A percentile compares a stretch with the other conserved stretches of the same genome.
Evolutionary conservation across 1,140 invertebrate species (phyloP).

Genomic region (Zaprionus gabonicus): DNA sequence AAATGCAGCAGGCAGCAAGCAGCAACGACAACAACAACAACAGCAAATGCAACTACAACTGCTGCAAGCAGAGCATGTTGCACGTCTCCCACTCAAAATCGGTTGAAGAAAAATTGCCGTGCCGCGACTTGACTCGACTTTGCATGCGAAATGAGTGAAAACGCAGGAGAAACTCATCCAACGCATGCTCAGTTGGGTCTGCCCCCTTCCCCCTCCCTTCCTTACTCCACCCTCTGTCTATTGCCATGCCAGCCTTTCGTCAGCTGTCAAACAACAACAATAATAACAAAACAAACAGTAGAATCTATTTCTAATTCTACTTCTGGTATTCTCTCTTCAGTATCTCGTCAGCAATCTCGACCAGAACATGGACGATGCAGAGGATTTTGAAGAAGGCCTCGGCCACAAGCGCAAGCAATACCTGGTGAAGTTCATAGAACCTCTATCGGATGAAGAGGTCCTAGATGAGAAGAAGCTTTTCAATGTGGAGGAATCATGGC

Average conservation of each 20-base stretch:
- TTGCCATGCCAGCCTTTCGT: conserved; percentile 2
- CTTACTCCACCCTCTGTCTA: background rate
- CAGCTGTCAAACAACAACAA: conserved; percentile 16
- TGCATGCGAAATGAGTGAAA: conserved; percentile 81
- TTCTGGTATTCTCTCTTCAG: background rate
- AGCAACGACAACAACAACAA: conserved; percentile 29
- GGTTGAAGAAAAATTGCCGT: conserved; percentile 64
- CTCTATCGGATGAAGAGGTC: conserved; percentile 66
- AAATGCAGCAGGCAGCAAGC: conserved; percentile 57
- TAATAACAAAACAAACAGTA: background rate
- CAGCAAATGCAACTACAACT: conserved; percentile 36
- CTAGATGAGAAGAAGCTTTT: conserved; percentile 46
- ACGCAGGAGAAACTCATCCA: conserved; percentile 49
- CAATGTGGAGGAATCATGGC: conserved; percentile 72
- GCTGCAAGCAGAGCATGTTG: conserved; percentile 34
- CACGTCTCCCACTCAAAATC: conserved; percentile 73
- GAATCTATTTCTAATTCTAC: background rate
- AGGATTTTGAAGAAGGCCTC: background rate
- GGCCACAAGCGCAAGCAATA: conserved; percentile 38
- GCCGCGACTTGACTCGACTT: conserved; percentile 18
- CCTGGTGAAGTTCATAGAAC: conserved; percentile 59
- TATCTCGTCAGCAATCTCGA: background rate
- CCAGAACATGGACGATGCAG: conserved; percentile 24
- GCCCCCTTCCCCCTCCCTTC: background rate
- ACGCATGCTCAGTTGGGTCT: conserved; percentile 46